Base-by-base conservation (phyloP, 2,888 invertebrate species). In the Cephus runcator region DNA sequence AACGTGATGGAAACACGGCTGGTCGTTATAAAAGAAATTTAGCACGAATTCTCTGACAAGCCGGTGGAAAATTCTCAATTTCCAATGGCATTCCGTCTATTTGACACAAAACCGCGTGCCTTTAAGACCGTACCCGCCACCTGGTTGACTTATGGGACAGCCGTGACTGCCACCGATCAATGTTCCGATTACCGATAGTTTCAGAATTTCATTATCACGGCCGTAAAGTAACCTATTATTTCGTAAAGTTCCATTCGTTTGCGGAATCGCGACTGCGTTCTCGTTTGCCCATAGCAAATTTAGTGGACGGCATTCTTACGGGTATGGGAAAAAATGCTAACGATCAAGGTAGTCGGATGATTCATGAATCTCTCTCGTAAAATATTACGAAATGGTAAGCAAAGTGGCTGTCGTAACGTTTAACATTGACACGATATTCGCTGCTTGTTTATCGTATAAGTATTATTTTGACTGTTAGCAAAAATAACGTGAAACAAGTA, bases 161-260 rank as follows among this genome's bases (percentile, higher is more conserved):
- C 79, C 81, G 81, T 84, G 83, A 83, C 85, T 80, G 85, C 87
- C 85, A 87, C 87, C 87, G 84, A 89, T 90, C 88, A 87, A 88
- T 87, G 89, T 88, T 85, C 83, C 85, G 87, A 88, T 89, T 87
- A 87, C 83, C 88, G 88, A 86, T 89, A 88, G 88, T 88, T 88
- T 85, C 82, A 88, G 86, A 88, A 88, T 89, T 89, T 89, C 89
- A 89, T 89, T 89, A 89, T 89, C 88, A 83, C 85, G 80, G 81
- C 82, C 84, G 85, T 88, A 88, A 89, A 89, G 86, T 84, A 82
- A 84, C 81, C 56, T 81, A 85, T 88, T 88, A 86, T 85, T 87
- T 84, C 80, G 81, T 85, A 87, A 87, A 88, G 82, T 87, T 84
- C 75, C 79, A 34, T 34, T 74, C 74, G 36, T 33, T 71, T 23